These are phyloP conservation scores for Armadillidium nasatum DNA, from an alignment of 1,140 invertebrate genomes.

Conservation along the genomic window DNA sequence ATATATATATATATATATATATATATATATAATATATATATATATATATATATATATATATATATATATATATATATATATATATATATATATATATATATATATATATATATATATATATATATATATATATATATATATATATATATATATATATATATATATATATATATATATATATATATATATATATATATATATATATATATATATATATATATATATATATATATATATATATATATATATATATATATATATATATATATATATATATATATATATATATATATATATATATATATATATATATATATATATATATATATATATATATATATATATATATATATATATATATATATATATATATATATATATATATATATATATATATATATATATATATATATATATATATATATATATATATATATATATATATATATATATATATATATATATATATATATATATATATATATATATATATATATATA, in stretches of 20 bases:
- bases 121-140: not conserved
- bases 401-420: conserved; percentile 20
- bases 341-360: conserved; percentile 17
- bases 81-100: not conserved
- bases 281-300: conserved; percentile 10
- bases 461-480: conserved; percentile 14
- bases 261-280: not conserved
- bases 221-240: conserved; percentile 19
- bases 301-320: conserved; percentile 16
- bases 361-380: conserved; percentile 10
- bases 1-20: not conserved
- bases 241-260: not conserved
- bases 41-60: not conserved
- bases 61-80: not conserved
- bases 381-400: conserved; percentile 19
- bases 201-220: conserved; percentile 10
- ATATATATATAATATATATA: not conserved
- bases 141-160: not conserved
- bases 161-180: not conserved
- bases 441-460: not conserved
- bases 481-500: conserved; percentile 19
- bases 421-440: conserved; percentile 17
- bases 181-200: not conserved
- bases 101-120: not conserved
- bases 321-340: conserved; percentile 7